Evolutionary conservation across 2,113 vertebrate species (phyloP).

Genomic region (Mus spicilegus): DNA sequence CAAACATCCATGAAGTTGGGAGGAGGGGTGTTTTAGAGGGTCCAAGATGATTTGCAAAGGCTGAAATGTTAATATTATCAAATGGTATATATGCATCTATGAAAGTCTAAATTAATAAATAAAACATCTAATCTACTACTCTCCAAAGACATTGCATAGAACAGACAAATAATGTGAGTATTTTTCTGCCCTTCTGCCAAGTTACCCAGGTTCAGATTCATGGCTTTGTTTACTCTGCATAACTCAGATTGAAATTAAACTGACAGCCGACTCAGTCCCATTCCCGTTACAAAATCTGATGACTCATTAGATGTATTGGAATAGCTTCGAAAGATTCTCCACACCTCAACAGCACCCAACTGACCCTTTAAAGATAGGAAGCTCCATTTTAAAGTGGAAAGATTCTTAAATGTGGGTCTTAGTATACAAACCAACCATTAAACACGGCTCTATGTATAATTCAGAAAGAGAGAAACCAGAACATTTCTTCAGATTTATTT

Average conservation of each 20-base stretch:
- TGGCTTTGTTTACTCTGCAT: conserved; percentile 61
- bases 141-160: background rate
- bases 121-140: background rate
- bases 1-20: background rate
- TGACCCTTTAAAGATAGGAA: conserved; percentile 72
- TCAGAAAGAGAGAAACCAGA: conserved; percentile 60
- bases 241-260: conserved; percentile 68
- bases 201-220: conserved; percentile 32
- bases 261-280: conserved; percentile 16
- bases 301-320: conserved; percentile 57
- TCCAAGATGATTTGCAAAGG: background rate
- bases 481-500: conserved; percentile 71
- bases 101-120: background rate
- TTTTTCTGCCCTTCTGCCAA: conserved; percentile 4
- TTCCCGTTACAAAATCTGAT: conserved; percentile 28
- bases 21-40: fast-evolving
- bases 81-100: background rate
- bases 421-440: conserved; percentile 64
- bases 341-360: conserved; percentile 49
- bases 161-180: background rate
- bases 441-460: conserved; percentile 48
- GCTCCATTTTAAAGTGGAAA: conserved; percentile 48
- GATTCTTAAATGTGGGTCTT: conserved; percentile 55
- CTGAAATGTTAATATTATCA: background rate
- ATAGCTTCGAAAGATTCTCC: conserved; percentile 56